Base-by-base conservation (phyloP, 2,797 vertebrate genomes). In the Premnoplex brunnescens region DNA sequence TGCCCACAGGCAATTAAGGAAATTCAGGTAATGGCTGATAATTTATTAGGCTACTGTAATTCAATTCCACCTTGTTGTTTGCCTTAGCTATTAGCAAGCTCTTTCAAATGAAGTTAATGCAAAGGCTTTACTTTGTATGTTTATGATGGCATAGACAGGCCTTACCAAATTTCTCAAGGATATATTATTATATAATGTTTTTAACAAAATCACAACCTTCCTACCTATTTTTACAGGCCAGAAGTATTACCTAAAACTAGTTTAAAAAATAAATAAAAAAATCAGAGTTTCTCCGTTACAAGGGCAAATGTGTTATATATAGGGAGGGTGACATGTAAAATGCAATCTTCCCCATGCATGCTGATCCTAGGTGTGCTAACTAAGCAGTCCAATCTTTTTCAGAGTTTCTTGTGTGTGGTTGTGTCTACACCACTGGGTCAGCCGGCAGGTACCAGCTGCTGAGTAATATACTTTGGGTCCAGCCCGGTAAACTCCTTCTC, bases 11-110 rank as follows among this genome's bases (percentile, higher is more conserved):
- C 87, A 95, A 93, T 95, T 96, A 96, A 96, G 95, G 85, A 93
- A 96, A 95, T 95, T 91, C 91, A 95, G 73, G 82, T 96, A 96
- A 96, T 96, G 79, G 60, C 27, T 91, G 89, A 95, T 95, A 95
- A 96, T 93, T 93, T 95, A 92, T 95, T 93, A 89, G 91, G 60
- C 56, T 58, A 60, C 78, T 64, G 64, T 91, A 96, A 95, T 95
- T 91, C 79, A 95, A 95, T 95, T 94, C 32, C 49, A 80, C 49
- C 34, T 22, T 0, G 26, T 92, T 83, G 83, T 74, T 27, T 79
- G 49, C 58, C 64, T 88, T 83, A 85, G 68, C 64, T 93, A 80
- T 93, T 96, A 90, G 74, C 55, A 87, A 91, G 34, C 63, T 74
- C 72, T 92, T 94, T 87, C 74, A 89, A 94, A 92, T 54, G 48